phyloP scores from a whole-genome alignment of 2,113 vertebrate species.

The Rhagologus leucostigma region DNA sequence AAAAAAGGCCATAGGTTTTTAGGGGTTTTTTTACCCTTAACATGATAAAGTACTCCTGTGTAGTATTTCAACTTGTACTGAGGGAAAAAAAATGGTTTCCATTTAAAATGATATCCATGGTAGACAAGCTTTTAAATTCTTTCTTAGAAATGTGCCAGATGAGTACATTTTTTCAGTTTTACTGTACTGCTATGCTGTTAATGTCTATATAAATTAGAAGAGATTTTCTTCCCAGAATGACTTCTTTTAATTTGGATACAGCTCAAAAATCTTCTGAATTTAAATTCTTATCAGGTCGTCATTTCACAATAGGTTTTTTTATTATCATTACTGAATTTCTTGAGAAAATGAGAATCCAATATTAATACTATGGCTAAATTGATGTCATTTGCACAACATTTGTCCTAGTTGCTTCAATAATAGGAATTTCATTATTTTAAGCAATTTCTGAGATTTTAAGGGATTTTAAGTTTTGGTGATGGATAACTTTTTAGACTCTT shows the following conservation, averaged over 20 bases:
- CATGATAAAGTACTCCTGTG: background rate
- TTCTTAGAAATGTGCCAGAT: background rate
- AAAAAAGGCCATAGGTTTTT: rapidly evolving
- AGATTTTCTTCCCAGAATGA: background rate
- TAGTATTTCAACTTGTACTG: background rate
- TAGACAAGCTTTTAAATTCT: background rate
- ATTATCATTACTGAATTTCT: background rate
- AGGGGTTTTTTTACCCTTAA: too few species aligned
- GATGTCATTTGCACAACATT: background rate
- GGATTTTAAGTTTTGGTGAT: background rate
- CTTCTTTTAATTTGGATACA: background rate
- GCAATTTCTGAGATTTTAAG: background rate
- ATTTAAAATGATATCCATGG: background rate
- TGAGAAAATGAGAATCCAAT: background rate
- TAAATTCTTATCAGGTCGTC: background rate
- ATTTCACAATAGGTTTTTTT: background rate
- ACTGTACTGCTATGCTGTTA: background rate
- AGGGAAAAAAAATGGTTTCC: background rate
- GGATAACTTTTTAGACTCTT: background rate
- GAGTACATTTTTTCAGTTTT: background rate
- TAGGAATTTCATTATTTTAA: background rate
- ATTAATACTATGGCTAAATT: background rate
- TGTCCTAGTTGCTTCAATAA: background rate
- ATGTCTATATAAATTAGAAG: background rate
- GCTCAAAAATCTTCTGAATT: background rate